phyloP scores from a whole-genome alignment of 1,140 invertebrate species.

The Stenopsyche tienmushanensis region DNA sequence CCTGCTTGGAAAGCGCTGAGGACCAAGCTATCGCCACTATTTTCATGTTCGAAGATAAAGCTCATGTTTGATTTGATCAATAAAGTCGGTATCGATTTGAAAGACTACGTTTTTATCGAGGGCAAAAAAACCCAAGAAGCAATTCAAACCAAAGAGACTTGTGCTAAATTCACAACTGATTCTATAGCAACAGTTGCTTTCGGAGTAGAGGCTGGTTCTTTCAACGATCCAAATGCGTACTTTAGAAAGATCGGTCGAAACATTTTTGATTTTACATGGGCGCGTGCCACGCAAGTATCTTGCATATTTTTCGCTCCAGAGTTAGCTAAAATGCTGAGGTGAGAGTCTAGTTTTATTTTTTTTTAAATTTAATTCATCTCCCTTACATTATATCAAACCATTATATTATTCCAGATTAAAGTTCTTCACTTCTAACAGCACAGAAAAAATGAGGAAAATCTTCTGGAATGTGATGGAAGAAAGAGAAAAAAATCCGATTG shows the following conservation, averaged over 20 bases:
- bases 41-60: conserved; percentile 53
- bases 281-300: neutral
- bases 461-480: no score
- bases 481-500: no score
- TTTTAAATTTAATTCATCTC: no score
- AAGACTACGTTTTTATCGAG: conserved; percentile 43
- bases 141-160: conserved; percentile 57
- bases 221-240: conserved; percentile 54
- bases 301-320: neutral
- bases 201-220: conserved; percentile 60
- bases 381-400: no score
- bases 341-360: no score
- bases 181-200: conserved; percentile 63
- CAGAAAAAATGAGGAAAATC: no score
- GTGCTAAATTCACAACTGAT: conserved; percentile 62
- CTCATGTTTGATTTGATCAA: conserved; percentile 52
- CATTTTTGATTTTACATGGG: neutral
- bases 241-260: conserved; percentile 45
- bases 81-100: conserved; percentile 46
- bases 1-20: conserved; percentile 51
- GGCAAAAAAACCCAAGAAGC: no score
- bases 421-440: no score
- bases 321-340: neutral
- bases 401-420: no score
- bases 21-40: conserved; percentile 50